Evolutionary conservation across 2,797 vertebrate genomes (phyloP), one percentile per base, ranked within the genome.

Genomic region (Calcarius lapponicus): DNA sequence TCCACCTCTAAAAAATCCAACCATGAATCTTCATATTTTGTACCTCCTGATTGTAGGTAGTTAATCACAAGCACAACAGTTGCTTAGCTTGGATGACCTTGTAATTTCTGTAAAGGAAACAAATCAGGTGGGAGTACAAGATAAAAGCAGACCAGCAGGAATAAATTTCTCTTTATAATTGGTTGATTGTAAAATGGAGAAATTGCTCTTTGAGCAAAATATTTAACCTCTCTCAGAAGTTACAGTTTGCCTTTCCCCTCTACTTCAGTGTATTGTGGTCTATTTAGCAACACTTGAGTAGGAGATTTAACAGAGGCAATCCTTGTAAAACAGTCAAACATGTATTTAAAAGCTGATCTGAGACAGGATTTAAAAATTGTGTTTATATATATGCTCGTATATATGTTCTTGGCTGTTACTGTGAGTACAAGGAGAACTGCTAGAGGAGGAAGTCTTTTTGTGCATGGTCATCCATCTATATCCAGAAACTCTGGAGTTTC

Each of bases 1-100:
- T 96, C 95, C 91, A 93, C 92, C 91, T 97, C 50, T 93, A 88
- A 90, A 94, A 97, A 76, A 51, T 75, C 24, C 48, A 86, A 74
- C 75, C 80, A 75, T 96, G 78, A 78, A 79, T 95, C 81, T 90
- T 94, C 19, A 15, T 56, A 32, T 43, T 93, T 90, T 78, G 20
- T 83, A 42, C 51, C 58, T 90, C 28, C 76, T 93, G 80, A 84
- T 84, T 80, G 70, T 88, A 66, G 53, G 51, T 69, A 84, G 71
- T 92, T 97, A 93, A 93, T 94, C 84, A 88, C 36, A 93, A 91
- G 69, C 53, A 69, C 36, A 96, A 83, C 72, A 83, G 75, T 94
- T 96, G 75, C 80, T 91, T 65, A 38, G 82, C 69, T 88, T 91
- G 80, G 53, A 80, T 90, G 80, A 95, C 80, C 66, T 86, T 88